Conservation (phyloP, 2,888 invertebrate species). For the Nomada hirtipes region DNA sequence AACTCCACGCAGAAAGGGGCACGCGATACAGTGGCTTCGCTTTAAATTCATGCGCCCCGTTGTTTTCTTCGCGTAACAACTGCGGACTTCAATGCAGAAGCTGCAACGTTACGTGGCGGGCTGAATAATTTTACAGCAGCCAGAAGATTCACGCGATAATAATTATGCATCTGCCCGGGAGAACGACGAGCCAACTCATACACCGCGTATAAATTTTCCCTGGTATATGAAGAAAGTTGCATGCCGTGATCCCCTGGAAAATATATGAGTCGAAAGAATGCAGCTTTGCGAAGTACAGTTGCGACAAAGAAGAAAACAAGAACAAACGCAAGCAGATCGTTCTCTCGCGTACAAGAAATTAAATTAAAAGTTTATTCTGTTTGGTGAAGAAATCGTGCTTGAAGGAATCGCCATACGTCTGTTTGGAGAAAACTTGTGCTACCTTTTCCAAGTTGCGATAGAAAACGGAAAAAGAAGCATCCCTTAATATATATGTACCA, state of each 20-base stretch:
- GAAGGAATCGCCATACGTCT: too few relatives aligned
- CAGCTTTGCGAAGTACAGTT: not conserved
- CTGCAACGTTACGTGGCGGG: constrained; percentile 46
- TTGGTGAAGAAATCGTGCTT: too few relatives aligned
- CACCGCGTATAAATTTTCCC: constrained; percentile 10
- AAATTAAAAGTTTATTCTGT: too few relatives aligned
- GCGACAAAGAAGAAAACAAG: not conserved
- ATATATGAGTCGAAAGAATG: constrained; percentile 10
- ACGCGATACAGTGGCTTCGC: not conserved
- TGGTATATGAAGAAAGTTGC: constrained; percentile 5
- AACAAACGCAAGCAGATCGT: too few relatives aligned
- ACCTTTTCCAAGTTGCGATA: too few relatives aligned
- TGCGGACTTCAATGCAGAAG: constrained; percentile 59
- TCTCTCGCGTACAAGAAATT: too few relatives aligned
- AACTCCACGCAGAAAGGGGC: not conserved
- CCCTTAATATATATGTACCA: too few relatives aligned
- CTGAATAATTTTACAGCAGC: constrained; percentile 58
- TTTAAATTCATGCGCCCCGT: constrained; percentile 46
- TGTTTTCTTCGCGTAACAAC: constrained; percentile 49
- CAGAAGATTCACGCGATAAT: constrained; percentile 61
- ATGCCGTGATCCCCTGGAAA: not conserved
- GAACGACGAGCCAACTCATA: constrained; percentile 42
- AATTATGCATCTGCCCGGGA: constrained; percentile 59
- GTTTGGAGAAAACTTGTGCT: too few relatives aligned
- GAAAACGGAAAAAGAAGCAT: too few relatives aligned